These are phyloP conservation scores for Dimorphilus gyrociliatus DNA, from an alignment of 2,888 invertebrate species.

Conservation along the genomic window DNA sequence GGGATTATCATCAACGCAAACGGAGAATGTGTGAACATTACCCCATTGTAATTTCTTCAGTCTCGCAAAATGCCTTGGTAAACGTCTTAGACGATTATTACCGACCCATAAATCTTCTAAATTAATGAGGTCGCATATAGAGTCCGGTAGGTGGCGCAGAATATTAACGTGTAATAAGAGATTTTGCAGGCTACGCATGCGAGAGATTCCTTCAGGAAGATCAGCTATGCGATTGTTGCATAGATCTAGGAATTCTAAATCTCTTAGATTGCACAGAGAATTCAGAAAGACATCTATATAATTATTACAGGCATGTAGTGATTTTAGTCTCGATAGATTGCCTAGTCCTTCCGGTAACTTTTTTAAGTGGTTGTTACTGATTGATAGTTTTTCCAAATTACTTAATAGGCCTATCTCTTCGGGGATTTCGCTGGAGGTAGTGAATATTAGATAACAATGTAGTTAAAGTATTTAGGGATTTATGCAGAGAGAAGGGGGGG, in stretches of 20 bases:
- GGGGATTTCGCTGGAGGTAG: constrained; percentile 22
- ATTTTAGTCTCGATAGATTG: constrained; percentile 19
- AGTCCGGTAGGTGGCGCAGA: constrained; percentile 20
- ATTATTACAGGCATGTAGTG: constrained; percentile 37
- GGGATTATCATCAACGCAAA: constrained; percentile 29
- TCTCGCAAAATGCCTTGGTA: constrained; percentile 27
- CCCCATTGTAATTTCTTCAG: constrained; percentile 31
- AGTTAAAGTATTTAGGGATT: too few relatives aligned
- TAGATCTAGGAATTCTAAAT: constrained; percentile 35
- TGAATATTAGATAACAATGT: too few relatives aligned
- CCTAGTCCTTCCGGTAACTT: constrained; percentile 21
- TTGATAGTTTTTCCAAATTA: constrained; percentile 27
- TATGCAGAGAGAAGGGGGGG: too few relatives aligned
- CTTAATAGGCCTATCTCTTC: constrained; percentile 23
- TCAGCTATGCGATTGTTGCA: constrained; percentile 29
- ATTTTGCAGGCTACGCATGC: constrained; percentile 26
- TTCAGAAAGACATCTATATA: constrained; percentile 26
- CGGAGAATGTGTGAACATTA: constrained; percentile 21
- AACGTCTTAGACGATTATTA: constrained; percentile 26
- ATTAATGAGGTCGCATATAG: constrained; percentile 27
- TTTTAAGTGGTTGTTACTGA: constrained; percentile 30
- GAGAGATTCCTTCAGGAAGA: constrained; percentile 24
- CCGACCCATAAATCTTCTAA: constrained; percentile 38
- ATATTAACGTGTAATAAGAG: not conserved
- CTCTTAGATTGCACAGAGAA: constrained; percentile 22